phyloP scores from a whole-genome alignment of 2,797 vertebrate genomes.

The Channallabes apus region DNA sequence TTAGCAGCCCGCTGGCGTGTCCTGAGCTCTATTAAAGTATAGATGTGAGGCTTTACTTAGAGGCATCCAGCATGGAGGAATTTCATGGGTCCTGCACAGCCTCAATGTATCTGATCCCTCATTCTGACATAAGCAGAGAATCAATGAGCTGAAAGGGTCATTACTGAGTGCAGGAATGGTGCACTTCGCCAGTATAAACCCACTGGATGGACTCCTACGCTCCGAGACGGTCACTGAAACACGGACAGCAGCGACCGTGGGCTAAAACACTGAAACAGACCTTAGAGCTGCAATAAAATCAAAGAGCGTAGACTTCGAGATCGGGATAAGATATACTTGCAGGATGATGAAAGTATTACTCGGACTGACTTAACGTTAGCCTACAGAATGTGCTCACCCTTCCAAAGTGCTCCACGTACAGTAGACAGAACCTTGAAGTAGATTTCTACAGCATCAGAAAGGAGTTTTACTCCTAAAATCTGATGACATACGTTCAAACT shows the following conservation, averaged over 20 bases:
- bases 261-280: constrained; percentile 29
- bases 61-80: constrained; percentile 36
- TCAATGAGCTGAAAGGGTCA: constrained; percentile 54
- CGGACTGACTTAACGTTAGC: constrained; percentile 14
- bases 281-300: constrained; percentile 34
- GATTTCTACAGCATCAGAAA: constrained; percentile 18
- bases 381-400: constrained; percentile 20
- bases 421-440: neutral
- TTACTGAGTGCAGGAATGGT: constrained; percentile 49
- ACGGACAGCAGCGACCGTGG: constrained; percentile 12
- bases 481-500: constrained; percentile 33
- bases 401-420: constrained; percentile 15
- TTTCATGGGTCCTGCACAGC: constrained; percentile 50
- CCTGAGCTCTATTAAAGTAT: constrained; percentile 50
- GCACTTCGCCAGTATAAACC: constrained; percentile 43
- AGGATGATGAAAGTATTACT: constrained; percentile 40
- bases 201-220: constrained; percentile 33
- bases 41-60: constrained; percentile 31
- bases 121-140: constrained; percentile 56
- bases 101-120: constrained; percentile 56
- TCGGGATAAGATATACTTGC: constrained; percentile 21
- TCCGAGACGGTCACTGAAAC: constrained; percentile 35
- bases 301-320: constrained; percentile 36
- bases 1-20: constrained; percentile 43
- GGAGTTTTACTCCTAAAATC: constrained; percentile 11